Percentiles rank a stretch among this genome's conserved stretches.
Evolutionary conservation across 2,797 vertebrate species (phyloP).

Genomic region (Acipenser ruthenus): DNA sequence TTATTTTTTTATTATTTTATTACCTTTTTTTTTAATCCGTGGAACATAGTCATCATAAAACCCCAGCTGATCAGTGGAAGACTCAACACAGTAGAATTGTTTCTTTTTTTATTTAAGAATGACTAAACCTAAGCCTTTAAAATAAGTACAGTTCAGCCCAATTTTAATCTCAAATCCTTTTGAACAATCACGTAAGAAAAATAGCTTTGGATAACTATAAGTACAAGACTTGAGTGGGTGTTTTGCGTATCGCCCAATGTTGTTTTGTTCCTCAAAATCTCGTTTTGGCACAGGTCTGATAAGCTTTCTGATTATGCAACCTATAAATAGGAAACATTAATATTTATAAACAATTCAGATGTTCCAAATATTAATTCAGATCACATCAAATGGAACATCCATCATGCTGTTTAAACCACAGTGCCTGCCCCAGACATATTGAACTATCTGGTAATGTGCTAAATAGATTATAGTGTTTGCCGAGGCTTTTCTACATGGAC

Average conservation of each 20-base stretch:
- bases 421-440: not conserved
- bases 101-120: too few relatives aligned
- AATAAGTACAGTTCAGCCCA: not conserved
- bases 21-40: constrained; percentile 44
- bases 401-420: constrained; percentile 6
- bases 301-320: not conserved
- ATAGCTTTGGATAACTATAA: not conserved
- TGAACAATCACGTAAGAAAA: not conserved
- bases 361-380: not conserved
- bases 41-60: constrained; percentile 17
- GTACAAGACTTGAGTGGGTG: not conserved
- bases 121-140: too few relatives aligned
- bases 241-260: not conserved
- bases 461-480: constrained; percentile 10
- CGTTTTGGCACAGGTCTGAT: not conserved
- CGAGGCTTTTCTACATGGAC: not conserved
- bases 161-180: not conserved
- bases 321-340: not conserved
- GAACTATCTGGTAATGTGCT: not conserved
- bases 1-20: too few relatives aligned
- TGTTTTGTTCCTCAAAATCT: too few relatives aligned
- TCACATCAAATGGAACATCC: constrained; percentile 3
- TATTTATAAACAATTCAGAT: not conserved
- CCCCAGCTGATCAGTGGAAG: too few relatives aligned
- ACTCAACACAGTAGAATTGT: too few relatives aligned